phyloP scores from a whole-genome alignment of 2,797 vertebrate genomes.

The Neomorphus geoffroyi region DNA sequence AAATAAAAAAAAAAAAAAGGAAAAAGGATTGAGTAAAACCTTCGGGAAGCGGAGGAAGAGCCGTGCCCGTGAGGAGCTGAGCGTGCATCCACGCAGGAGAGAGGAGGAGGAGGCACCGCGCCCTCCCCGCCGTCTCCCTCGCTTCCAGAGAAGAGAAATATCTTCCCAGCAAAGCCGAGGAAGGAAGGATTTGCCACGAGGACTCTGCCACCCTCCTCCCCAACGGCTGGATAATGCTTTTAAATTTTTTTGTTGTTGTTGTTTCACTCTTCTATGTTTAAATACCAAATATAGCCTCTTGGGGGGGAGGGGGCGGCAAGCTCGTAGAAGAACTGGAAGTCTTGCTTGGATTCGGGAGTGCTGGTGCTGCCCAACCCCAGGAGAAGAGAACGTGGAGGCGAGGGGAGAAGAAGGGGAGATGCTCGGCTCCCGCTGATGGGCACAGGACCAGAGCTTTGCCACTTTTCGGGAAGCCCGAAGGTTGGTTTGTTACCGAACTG shows the following conservation, averaged over 20 bases:
- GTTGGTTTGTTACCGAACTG: neutral
- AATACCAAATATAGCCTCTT: constrained; percentile 59
- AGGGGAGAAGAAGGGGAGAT: neutral
- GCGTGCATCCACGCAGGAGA: no score
- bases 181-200: constrained; percentile 29
- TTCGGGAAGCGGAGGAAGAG: no score
- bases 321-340: constrained; percentile 25
- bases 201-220: constrained; percentile 3
- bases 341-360: neutral
- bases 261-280: constrained; percentile 9
- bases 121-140: neutral
- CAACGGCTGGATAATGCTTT: constrained; percentile 19
- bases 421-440: neutral
- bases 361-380: neutral
- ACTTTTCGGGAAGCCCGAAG: neutral
- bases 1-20: neutral
- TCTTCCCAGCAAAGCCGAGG: neutral
- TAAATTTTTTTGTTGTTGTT: neutral
- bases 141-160: neutral
- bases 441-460: constrained; percentile 19
- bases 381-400: neutral
- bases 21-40: neutral
- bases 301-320: neutral
- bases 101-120: no score
- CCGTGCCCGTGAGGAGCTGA: no score